Evolutionary conservation across 2,888 invertebrate genomes (phyloP).

Genomic region (Sarcophaga variegata): DNA sequence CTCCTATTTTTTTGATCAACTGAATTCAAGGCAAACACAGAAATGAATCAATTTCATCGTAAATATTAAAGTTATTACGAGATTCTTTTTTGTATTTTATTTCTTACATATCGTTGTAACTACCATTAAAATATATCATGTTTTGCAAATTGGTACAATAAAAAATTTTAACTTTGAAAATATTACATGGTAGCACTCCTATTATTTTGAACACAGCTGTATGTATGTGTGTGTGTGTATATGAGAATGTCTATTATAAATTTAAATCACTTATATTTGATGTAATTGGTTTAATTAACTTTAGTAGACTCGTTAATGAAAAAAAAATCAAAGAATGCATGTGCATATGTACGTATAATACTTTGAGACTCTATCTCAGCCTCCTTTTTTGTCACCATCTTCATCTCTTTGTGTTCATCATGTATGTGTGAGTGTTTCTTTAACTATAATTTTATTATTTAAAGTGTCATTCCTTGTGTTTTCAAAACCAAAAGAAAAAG

Average conservation of each 20-base stretch:
- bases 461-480: constrained; percentile 35
- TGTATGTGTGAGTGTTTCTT: not conserved
- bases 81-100: too few relatives aligned
- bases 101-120: too few relatives aligned
- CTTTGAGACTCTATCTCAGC: not conserved
- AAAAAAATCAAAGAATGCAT: not conserved
- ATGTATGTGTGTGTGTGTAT: not conserved
- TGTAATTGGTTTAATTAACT: constrained; percentile 63
- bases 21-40: too few relatives aligned
- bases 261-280: constrained; percentile 38
- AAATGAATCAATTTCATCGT: too few relatives aligned
- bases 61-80: too few relatives aligned
- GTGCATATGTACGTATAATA: not conserved
- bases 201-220: too few relatives aligned
- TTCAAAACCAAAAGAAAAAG: not conserved
- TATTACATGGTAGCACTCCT: too few relatives aligned
- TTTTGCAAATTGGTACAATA: too few relatives aligned
- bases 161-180: too few relatives aligned
- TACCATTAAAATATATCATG: too few relatives aligned
- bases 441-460: constrained; percentile 16
- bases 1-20: too few relatives aligned
- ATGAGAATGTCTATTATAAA: not conserved
- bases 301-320: constrained; percentile 15
- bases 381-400: not conserved
- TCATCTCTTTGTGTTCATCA: not conserved